Percentiles rank a stretch among this genome's conserved stretches.
Conservation (phyloP, 2,113 vertebrate species). For the Rutilus rutilus region DNA sequence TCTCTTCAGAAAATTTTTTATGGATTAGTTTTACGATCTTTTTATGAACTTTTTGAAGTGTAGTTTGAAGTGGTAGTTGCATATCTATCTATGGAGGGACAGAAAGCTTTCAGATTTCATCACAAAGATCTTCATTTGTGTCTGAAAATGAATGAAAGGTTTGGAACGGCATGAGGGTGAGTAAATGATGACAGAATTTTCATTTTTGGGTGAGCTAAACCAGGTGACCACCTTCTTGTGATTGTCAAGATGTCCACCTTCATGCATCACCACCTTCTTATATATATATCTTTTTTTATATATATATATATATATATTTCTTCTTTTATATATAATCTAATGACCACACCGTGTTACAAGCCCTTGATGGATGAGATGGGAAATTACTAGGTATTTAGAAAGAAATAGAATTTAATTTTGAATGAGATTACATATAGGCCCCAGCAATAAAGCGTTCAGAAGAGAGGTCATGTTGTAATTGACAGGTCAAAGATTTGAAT, state of each 20-base stretch:
- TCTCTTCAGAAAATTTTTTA: too few species aligned
- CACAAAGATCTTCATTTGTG: too few species aligned
- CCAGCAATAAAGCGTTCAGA: not conserved
- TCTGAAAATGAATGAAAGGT: too few species aligned
- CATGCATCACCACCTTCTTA: not conserved
- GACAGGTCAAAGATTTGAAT: not conserved
- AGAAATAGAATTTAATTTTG: not conserved
- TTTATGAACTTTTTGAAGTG: too few species aligned
- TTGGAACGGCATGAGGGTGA: too few species aligned
- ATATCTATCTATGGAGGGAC: too few species aligned
- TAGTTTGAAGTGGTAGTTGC: too few species aligned
- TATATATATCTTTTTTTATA: not conserved
- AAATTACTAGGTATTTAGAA: not conserved
- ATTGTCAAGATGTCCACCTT: not conserved
- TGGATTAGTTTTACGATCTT: too few species aligned
- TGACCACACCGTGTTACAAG: not conserved
- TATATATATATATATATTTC: not conserved
- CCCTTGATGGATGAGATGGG: constrained; percentile 4
- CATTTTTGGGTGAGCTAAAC: too few species aligned
- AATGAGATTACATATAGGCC: constrained; percentile 17
- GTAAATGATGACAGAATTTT: too few species aligned
- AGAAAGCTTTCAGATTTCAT: too few species aligned
- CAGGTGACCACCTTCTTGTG: not conserved
- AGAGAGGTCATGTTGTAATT: not conserved
- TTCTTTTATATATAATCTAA: not conserved